These are phyloP conservation scores for Alviniconcha marisindica DNA, from an alignment of 1,140 invertebrate species.

Conservation along the genomic window DNA sequence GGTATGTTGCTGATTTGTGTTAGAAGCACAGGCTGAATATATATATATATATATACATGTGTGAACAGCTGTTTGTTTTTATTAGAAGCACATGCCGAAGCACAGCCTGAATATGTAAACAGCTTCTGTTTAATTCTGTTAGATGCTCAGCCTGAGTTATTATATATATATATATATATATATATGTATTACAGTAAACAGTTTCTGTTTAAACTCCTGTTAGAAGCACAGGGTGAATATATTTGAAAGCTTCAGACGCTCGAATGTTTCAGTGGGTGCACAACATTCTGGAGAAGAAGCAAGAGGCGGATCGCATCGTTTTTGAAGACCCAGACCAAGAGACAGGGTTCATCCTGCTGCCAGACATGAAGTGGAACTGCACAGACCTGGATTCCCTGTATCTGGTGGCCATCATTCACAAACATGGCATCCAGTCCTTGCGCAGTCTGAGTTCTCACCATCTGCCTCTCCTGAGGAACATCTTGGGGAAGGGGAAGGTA, in stretches of 20 bases:
- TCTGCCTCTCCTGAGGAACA: constrained; percentile 89
- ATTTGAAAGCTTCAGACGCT: too few species aligned
- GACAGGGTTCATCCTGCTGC: constrained; percentile 91
- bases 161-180: neutral
- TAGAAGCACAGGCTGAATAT: too few species aligned
- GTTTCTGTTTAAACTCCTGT: neutral
- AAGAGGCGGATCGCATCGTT: constrained; percentile 91
- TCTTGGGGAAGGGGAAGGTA: constrained; percentile 83
- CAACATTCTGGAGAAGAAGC: constrained; percentile 94
- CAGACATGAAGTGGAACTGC: constrained; percentile 97
- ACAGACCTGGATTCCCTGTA: constrained; percentile 86
- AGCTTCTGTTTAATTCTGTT: too few species aligned
- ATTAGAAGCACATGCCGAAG: too few species aligned
- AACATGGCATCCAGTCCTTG: constrained; percentile 86
- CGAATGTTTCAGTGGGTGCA: constrained; percentile 93
- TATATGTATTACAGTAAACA: neutral
- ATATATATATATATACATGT: neutral
- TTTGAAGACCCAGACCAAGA: constrained; percentile 87
- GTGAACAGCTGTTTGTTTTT: too few species aligned
- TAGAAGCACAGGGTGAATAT: too few species aligned
- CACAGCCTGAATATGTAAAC: too few species aligned
- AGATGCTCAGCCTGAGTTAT: neutral
- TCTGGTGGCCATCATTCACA: constrained; percentile 87
- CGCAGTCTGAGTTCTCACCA: constrained; percentile 88
- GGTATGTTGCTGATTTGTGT: too few species aligned